Base-by-base conservation (phyloP, 1,140 invertebrate genomes). In the Bombus confusus region DNA sequence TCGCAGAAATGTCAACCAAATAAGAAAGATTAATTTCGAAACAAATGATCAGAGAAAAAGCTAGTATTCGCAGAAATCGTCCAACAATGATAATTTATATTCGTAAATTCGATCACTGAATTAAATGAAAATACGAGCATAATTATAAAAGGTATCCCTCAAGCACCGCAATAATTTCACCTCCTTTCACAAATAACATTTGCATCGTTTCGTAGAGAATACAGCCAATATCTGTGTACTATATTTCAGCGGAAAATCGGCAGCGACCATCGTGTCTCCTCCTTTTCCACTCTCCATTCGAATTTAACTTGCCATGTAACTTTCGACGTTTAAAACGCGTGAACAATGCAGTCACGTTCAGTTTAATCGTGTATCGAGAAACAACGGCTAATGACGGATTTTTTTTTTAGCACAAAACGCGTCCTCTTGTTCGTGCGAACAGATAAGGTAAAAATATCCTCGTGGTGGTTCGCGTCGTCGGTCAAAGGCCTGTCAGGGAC, bases 391-490 rank as follows among this genome's bases (percentile, higher is more conserved):
- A 47, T 34, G 43, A 15, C 9, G 66, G 25, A 39, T 31, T 12
- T 31, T 31, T 9, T 41, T n/a, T 22, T 22, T 10, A 9, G 8
- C 12, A 37, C 18, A 13, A 78, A 62, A 22, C 59, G 59, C 5
- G 22, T 57, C 12, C n/a, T 43, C 39, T 62, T 39, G 57, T 22
- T 39, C 31, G 43, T 47, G n/a, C 78, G 28, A 37, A 28, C 15
- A 69, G 78, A 69, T 80, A 80, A 80, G 66, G 43, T 52, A 69
- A 80, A 80, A 80, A 80, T 71, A 71, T 80, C 31, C 25, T 52
- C 25, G 64, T 8, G 71, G 71, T n/a, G 78, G 43, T 34, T 37
- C 64, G 78, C 39, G 41, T 43, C 22, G 64, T 47, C 77, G 77
- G 31, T 80, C 78, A 80, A 80, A 80, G 78, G 43, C 41, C 34